Evolutionary conservation across 2,888 invertebrate genomes (phyloP), one percentile per base, ranked within the genome.

Genomic region (Tenthredo amoena): DNA sequence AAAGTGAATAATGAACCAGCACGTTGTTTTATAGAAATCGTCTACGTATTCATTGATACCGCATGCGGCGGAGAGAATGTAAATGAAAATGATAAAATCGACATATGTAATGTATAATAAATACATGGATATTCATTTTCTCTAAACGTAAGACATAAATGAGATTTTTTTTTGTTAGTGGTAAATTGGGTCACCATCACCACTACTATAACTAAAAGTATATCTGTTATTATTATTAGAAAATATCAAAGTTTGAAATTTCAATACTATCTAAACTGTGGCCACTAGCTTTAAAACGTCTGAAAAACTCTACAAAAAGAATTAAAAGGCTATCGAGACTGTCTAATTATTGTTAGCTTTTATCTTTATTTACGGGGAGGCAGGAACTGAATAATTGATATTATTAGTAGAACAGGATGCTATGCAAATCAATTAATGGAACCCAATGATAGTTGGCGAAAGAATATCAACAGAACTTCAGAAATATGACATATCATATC

Each of bases 401-500:
- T 34, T 55, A 90, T 89, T 89, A 89, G 89, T 86, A 87, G 86
- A 87, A 84, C 81, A 15, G 62, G 47, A 85, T 86, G 86, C 86
- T 88, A 86, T 87, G 89, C 77, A 87, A 87, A 74, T 43, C 87
- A 88, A 87, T 88, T 87, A 88, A 83, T 85, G 86, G 62, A 86
- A 86, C 88, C 87, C 86, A 89, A 90, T 85, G 85, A 88, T 88
- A 85, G 86, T 87, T 89, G 90, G 88, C 88, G 86, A 88, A 86
- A 88, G 88, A 90, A 89, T 89, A 88, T 90, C 86, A 88, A 88
- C 31, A 76, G 82, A 87, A 81, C 3, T 62, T 58, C 62, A 47
- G 72, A 86, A 79, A 85, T 21, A 68, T 47, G 65, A 86, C 84
- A 91, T 87, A 89, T 90, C 88, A 89, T 91, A 91, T 90, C 89